Evolutionary conservation across 2,113 vertebrate genomes (phyloP).

Genomic region (Podarcis muralis): DNA sequence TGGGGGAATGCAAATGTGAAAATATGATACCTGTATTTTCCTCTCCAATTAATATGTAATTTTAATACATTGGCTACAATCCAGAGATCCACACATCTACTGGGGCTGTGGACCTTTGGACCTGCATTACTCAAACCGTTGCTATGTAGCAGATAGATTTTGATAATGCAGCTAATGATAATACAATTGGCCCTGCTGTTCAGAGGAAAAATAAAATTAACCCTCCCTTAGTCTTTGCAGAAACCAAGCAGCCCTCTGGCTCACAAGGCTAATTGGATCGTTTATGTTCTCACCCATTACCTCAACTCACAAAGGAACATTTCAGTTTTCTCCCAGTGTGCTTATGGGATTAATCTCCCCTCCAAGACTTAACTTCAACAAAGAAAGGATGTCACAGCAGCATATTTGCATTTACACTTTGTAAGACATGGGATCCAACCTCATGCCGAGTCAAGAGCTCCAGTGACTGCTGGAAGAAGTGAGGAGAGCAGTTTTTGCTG

Average conservation of each 20-base stretch:
- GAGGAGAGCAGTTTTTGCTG: background rate
- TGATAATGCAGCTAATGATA: background rate
- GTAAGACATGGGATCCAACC: background rate
- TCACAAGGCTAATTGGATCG: background rate
- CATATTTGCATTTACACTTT: background rate
- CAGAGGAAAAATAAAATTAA: background rate
- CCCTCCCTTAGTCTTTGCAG: background rate
- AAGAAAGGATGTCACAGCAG: background rate
- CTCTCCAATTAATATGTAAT: background rate
- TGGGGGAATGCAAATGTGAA: background rate
- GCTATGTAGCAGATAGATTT: background rate
- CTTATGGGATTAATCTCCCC: background rate
- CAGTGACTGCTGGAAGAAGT: background rate
- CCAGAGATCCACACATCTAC: background rate
- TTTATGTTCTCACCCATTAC: conserved; percentile 3
- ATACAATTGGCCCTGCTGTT: background rate
- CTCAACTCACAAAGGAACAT: conserved; percentile 32
- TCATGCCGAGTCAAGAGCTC: background rate
- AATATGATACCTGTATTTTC: background rate
- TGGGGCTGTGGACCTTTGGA: background rate
- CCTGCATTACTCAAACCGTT: background rate
- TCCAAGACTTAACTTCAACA: background rate
- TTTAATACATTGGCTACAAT: background rate
- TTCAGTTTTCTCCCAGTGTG: background rate
- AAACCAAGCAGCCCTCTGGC: background rate